phyloP scores from a whole-genome alignment of 2,888 invertebrate species.

The Drosophila hamatofila region DNA sequence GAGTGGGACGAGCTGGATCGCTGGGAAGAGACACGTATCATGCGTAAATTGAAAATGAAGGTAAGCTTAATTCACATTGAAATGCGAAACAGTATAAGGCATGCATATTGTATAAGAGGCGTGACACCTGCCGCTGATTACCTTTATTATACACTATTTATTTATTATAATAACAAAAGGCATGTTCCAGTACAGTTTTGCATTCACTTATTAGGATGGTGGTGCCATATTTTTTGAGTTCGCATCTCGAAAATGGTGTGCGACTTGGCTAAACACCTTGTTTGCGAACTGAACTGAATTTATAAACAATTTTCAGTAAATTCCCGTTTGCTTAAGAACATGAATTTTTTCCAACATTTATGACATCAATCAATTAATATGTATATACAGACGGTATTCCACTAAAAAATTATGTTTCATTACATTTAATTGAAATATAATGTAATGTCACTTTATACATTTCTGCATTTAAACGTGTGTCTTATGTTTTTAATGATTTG shows the following conservation, averaged over 20 bases:
- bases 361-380: too few relatives aligned
- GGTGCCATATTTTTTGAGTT: background rate
- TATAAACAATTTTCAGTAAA: background rate
- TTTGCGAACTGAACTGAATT: background rate
- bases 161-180: too few relatives aligned
- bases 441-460: too few relatives aligned
- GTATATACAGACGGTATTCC: too few relatives aligned
- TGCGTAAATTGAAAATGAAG: slow-evolving; percentile 84
- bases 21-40: slow-evolving; percentile 86
- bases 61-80: slow-evolving; percentile 62
- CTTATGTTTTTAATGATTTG: too few relatives aligned
- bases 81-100: slow-evolving; percentile 1
- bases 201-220: background rate
- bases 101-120: background rate
- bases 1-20: slow-evolving; percentile 88
- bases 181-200: slow-evolving; percentile 10
- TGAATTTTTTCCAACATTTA: too few relatives aligned
- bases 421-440: too few relatives aligned
- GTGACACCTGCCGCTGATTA: background rate
- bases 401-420: background rate
- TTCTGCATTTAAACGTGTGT: too few relatives aligned
- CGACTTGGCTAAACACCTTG: slow-evolving; percentile 19
- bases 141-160: too few relatives aligned
- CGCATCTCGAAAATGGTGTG: slow-evolving; percentile 5
- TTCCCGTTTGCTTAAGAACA: background rate